Conservation (phyloP, 2,113 vertebrate genomes). For the Cisticola juncidis region DNA sequence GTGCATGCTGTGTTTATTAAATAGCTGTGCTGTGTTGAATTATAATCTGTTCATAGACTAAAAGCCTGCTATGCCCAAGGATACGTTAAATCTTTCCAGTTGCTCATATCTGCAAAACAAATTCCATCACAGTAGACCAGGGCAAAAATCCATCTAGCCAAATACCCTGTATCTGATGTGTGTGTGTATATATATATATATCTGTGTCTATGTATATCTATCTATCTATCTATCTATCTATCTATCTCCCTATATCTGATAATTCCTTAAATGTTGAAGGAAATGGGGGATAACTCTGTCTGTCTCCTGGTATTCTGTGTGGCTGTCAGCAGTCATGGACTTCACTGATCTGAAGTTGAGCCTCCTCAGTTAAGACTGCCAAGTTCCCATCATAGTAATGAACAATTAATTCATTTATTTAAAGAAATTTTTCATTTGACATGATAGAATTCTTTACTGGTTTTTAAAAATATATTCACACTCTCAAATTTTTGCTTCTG, state of each 20-base stretch:
- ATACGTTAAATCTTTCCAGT: neutral
- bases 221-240: too few species aligned
- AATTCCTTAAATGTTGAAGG: neutral
- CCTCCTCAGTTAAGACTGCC: neutral
- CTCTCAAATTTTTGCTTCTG: neutral
- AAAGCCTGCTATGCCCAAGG: neutral
- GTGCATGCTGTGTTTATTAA: neutral
- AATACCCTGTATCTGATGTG: neutral
- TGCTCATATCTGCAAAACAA: neutral
- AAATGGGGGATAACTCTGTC: neutral
- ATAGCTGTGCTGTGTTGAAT: neutral
- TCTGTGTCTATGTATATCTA: too few species aligned
- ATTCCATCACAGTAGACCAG: neutral
- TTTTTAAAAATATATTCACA: neutral
- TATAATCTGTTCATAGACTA: neutral
- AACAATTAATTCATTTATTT: neutral
- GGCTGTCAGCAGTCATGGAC: neutral
- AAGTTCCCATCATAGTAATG: neutral
- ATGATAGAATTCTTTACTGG: neutral
- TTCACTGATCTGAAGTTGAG: neutral
- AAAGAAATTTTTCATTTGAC: neutral
- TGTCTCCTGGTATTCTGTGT: neutral
- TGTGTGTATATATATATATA: too few species aligned
- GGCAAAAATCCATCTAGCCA: neutral
- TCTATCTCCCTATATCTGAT: too few species aligned